A percentile compares a stretch with the other conserved stretches of the same genome.
Evolutionary conservation across 2,797 vertebrate species (phyloP).

Genomic region (Argentina silus): DNA sequence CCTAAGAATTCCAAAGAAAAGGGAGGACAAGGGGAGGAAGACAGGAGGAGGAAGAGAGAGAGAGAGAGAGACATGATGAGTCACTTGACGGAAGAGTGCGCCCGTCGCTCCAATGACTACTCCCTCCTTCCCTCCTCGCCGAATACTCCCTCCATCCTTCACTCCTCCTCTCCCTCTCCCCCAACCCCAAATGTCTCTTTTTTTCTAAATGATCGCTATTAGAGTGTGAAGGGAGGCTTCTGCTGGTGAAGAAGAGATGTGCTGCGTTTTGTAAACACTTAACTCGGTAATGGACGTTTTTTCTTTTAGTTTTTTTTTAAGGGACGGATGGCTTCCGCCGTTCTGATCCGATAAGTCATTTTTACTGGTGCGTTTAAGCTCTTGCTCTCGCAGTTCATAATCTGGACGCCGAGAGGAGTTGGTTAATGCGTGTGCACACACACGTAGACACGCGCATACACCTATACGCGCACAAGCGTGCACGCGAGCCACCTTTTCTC

Average conservation of each 20-base stretch:
- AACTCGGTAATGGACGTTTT: neutral
- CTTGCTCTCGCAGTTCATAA: too few species aligned
- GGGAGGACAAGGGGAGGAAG: slow-evolving; percentile 31
- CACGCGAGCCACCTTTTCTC: neutral
- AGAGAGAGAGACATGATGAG: slow-evolving; percentile 51
- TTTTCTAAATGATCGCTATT: neutral
- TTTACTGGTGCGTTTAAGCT: too few species aligned
- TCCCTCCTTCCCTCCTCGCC: slow-evolving; percentile 50
- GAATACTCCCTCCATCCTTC: slow-evolving; percentile 41
- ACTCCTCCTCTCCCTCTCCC: neutral
- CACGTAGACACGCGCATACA: too few species aligned
- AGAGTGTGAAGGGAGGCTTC: neutral
- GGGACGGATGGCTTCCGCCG: too few species aligned
- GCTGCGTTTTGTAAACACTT: neutral
- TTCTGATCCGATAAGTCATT: too few species aligned
- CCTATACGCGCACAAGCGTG: too few species aligned
- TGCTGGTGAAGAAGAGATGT: neutral
- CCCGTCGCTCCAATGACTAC: slow-evolving; percentile 63
- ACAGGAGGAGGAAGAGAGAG: slow-evolving; percentile 34
- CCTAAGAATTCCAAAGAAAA: slow-evolving; percentile 60
- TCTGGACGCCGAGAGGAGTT: too few species aligned
- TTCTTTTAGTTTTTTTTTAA: too few species aligned
- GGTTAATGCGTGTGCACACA: too few species aligned
- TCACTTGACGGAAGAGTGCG: slow-evolving; percentile 58
- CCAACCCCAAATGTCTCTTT: neutral